Conservation (phyloP, 2,888 invertebrate species). For the Clivina fossor region DNA sequence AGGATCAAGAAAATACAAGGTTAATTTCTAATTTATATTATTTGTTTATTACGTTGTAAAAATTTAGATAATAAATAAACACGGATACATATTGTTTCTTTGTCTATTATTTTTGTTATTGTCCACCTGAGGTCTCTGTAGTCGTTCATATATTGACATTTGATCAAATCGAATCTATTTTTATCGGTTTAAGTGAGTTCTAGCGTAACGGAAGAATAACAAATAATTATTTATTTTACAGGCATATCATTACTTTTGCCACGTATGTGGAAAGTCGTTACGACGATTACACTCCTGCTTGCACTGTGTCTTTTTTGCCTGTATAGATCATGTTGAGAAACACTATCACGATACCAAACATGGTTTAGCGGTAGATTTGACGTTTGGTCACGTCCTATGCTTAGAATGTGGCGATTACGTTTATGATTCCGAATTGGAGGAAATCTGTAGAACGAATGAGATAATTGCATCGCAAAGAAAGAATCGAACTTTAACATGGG, state of each 20-base stretch:
- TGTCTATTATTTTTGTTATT: constrained; percentile 26
- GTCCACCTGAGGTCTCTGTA: constrained; percentile 27
- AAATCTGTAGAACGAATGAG: constrained; percentile 48
- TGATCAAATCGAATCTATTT: constrained; percentile 3
- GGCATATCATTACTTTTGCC: constrained; percentile 80
- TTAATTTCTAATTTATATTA: constrained; percentile 46
- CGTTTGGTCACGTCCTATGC: constrained; percentile 88
- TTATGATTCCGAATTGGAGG: constrained; percentile 58
- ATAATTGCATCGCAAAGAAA: constrained; percentile 48
- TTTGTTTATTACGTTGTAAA: constrained; percentile 12
- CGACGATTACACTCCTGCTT: constrained; percentile 83
- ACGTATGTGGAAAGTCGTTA: constrained; percentile 76
- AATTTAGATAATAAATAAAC: constrained; percentile 23
- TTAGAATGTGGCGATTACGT: constrained; percentile 90
- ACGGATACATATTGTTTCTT: constrained; percentile 23
- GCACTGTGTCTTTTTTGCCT: constrained; percentile 93
- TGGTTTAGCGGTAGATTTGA: constrained; percentile 81
- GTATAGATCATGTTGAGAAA: constrained; percentile 84
- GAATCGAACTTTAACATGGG: constrained; percentile 57
- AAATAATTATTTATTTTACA: constrained; percentile 52
- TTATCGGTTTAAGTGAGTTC: constrained; percentile 6
- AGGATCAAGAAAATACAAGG: constrained; percentile 83
- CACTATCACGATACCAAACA: constrained; percentile 83
- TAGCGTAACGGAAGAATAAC: neutral
- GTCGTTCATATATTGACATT: constrained; percentile 23